Percentiles rank a stretch among this genome's conserved stretches.
phyloP scores from a whole-genome alignment of 1,140 invertebrate genomes.

The Chrysomallon squamiferum region DNA sequence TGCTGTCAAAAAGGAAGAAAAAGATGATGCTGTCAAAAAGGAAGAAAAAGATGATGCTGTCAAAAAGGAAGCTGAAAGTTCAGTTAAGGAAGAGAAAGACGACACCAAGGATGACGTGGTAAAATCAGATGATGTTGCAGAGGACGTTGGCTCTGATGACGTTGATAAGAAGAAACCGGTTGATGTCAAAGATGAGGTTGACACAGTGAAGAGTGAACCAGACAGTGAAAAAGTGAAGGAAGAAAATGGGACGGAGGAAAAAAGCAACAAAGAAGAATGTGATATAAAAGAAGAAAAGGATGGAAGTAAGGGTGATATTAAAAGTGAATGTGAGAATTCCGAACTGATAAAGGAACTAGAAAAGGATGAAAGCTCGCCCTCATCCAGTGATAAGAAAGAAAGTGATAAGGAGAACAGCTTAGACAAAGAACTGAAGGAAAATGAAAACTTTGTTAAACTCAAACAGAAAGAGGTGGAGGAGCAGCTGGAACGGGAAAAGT shows the following conservation, averaged over 20 bases:
- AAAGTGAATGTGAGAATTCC: background rate
- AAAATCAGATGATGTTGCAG: background rate
- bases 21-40: constrained; percentile 1
- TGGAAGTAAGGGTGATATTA: constrained; percentile 10
- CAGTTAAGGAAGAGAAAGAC: constrained; percentile 13
- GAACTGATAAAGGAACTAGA: constrained; percentile 7
- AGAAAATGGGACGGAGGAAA: background rate
- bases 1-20: constrained; percentile 9
- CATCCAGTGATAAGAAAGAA: background rate
- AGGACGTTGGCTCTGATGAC: constrained; percentile 30
- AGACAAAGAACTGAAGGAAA: constrained; percentile 3
- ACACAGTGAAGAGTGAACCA: constrained; percentile 24
- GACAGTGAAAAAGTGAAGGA: constrained; percentile 29
- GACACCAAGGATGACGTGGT: constrained; percentile 13
- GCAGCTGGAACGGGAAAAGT: constrained; percentile 8
- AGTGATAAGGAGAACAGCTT: background rate
- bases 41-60: constrained; percentile 26
- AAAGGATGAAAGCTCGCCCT: background rate
- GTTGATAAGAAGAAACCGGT: constrained; percentile 38
- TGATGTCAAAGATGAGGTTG: constrained; percentile 11
- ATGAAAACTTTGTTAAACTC: constrained; percentile 18
- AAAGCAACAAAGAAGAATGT: background rate
- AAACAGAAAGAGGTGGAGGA: constrained; percentile 1
- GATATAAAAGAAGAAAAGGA: background rate
- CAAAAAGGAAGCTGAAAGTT: constrained; percentile 7